These are phyloP conservation scores for Arnoldichthys spilopterus DNA, from an alignment of 2,797 vertebrate genomes.

Conservation along the genomic window DNA sequence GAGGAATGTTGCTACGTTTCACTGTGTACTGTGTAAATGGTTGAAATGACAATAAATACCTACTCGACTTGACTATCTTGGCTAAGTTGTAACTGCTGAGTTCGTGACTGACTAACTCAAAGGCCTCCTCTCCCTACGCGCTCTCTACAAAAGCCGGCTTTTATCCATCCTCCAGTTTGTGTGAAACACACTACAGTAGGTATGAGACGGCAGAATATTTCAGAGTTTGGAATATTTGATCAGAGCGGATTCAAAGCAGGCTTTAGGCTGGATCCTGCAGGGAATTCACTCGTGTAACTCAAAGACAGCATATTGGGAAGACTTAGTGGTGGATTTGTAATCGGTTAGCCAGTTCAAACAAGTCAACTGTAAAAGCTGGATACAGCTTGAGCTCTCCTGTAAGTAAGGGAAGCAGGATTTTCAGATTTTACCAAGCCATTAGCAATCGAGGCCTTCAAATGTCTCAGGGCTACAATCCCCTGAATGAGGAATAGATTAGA, in stretches of 20 bases:
- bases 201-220: constrained; percentile 33
- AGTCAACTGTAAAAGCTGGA: constrained; percentile 58
- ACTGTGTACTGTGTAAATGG: too few species aligned
- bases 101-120: constrained; percentile 39
- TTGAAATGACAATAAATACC: too few species aligned
- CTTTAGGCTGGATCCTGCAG: constrained; percentile 38
- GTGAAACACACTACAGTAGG: constrained; percentile 9
- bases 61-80: too few species aligned
- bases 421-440: constrained; percentile 53
- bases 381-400: constrained; percentile 35
- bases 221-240: constrained; percentile 51
- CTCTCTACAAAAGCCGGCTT: constrained; percentile 35
- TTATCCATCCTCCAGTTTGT: constrained; percentile 12
- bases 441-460: constrained; percentile 43
- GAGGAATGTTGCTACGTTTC: too few species aligned
- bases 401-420: constrained; percentile 45
- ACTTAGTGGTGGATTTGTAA: constrained; percentile 56
- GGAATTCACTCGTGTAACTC: constrained; percentile 30
- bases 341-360: constrained; percentile 56
- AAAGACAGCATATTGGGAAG: constrained; percentile 43
- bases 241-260: constrained; percentile 33
- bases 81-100: constrained; percentile 29
- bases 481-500: constrained; percentile 46
- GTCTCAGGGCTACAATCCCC: constrained; percentile 41
- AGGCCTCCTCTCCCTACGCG: constrained; percentile 18